Base-by-base conservation (phyloP, 2,797 vertebrate species). In the Sandelia bainsii region DNA sequence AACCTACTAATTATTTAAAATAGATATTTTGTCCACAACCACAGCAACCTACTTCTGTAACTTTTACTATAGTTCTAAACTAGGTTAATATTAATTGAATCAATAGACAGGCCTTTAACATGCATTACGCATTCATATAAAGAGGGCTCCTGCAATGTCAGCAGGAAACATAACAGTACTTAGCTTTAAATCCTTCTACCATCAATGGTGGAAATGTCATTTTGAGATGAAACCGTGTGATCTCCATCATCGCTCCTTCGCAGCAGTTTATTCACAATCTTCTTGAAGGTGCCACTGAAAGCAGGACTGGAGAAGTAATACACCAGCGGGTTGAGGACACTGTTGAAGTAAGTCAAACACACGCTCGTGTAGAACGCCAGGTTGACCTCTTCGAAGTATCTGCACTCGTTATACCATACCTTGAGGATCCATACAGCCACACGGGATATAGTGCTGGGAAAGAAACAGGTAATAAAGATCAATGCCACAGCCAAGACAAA, bases 311-410 rank as follows among this genome's bases (percentile, higher is more conserved):
- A 95, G 78, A 96, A 95, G 49, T 95, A 95, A 72, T 95, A 95
- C 14, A 95, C 90, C 2, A 95, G 22, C 0, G 95, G 95, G 79
- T 95, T 95, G 37, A 95, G 93, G 60, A 94, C 94, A 0, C 95
- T 95, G 84, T 95, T 95, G 72, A 95, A 95, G 80, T 96, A 95
- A 5, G 95, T 95, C 67, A 95, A 92, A 64, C 93, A 94, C 53
- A 95, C 92, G 0, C 94, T 87, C 0, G 92, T 90, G 83, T 95
- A 95, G 82, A 96, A 96, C 0, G 93, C 92, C 62, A 95, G 82
- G 75, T 93, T 95, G 71, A 85, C 92, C 25, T 88, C 71, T n/a
- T 79, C 32, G 32, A 94, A 95, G 79, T 91, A 56, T 0, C 23
- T 37, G 67, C 95, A 95, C 17, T 95, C 92, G 0, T 69, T 19